A percentile compares a stretch with the other conserved stretches of the same genome.
Conservation (phyloP, 2,888 invertebrate species). For the Volucella inflata region DNA sequence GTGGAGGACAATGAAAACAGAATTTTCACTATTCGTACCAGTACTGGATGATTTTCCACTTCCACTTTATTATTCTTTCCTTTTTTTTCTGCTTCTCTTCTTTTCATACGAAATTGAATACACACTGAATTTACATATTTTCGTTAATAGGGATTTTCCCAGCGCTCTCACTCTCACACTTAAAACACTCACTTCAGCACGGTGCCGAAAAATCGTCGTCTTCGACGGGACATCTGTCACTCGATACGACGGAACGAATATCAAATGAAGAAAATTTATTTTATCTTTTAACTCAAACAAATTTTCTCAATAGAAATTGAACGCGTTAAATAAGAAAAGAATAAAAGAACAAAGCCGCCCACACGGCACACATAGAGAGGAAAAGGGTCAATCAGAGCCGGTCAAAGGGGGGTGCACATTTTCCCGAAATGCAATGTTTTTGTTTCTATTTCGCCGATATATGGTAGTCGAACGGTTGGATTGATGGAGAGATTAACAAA, state of each 20-base stretch:
- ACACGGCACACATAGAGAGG: conserved; percentile 7
- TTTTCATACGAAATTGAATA: conserved; percentile 73
- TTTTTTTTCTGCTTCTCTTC: conserved; percentile 53
- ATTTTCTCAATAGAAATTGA: conserved; percentile 14
- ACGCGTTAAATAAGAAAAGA: conserved; percentile 30
- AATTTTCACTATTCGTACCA: conserved; percentile 75
- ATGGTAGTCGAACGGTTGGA: conserved; percentile 52
- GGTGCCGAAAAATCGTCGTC: conserved; percentile 64
- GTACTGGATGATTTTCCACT: conserved; percentile 74
- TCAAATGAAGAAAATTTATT: conserved; percentile 33
- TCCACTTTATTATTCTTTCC: conserved; percentile 61
- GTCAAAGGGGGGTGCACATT: conserved; percentile 45
- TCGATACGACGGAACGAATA: conserved; percentile 55
- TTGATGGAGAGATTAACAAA: conserved; percentile 30
- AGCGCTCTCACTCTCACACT: conserved; percentile 73
- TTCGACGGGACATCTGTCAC: conserved; percentile 71
- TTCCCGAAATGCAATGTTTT: conserved; percentile 42
- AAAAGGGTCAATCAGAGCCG: conserved; percentile 62
- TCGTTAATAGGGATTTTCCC: conserved; percentile 74
- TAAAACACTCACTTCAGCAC: conserved; percentile 66
- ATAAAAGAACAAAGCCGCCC: conserved; percentile 27
- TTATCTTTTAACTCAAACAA: no score
- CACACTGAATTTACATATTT: conserved; percentile 76
- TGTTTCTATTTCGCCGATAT: conserved; percentile 14
- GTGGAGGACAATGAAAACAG: conserved; percentile 68